Evolutionary conservation across 2,113 vertebrate genomes (phyloP).

Genomic region (Mellivora capensis): DNA sequence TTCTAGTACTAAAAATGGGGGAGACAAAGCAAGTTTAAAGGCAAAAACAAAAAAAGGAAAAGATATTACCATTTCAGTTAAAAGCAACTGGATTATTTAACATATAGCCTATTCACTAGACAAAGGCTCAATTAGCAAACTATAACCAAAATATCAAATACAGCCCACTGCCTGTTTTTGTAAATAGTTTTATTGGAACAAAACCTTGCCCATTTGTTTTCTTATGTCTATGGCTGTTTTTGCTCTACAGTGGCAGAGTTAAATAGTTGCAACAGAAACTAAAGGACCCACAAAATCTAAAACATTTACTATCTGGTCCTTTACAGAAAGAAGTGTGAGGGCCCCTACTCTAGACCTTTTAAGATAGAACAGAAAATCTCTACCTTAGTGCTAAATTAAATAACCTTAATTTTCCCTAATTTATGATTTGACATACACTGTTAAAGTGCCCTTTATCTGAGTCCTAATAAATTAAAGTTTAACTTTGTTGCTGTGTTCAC

Average conservation of each 20-base stretch:
- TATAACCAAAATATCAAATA: background rate
- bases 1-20: background rate
- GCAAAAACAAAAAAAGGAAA: background rate
- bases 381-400: constrained; percentile 4
- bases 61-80: background rate
- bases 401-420: background rate
- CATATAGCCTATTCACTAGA: background rate
- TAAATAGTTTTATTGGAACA: constrained; percentile 1
- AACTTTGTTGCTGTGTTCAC: constrained; percentile 70
- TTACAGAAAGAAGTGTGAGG: constrained; percentile 19
- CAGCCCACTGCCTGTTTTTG: background rate
- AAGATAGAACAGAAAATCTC: constrained; percentile 9
- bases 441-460: constrained; percentile 37
- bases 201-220: background rate
- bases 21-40: background rate
- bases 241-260: background rate
- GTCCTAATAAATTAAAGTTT: constrained; percentile 26
- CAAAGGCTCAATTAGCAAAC: background rate
- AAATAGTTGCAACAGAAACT: background rate
- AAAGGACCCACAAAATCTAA: background rate
- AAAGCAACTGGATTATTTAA: constrained; percentile 13
- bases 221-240: background rate
- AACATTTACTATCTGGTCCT: background rate
- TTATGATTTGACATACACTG: background rate
- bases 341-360: background rate